Evolutionary conservation across 2,888 invertebrate genomes (phyloP), one percentile per base, ranked within the genome.

Genomic region (Noctuana brunneofusca): DNA sequence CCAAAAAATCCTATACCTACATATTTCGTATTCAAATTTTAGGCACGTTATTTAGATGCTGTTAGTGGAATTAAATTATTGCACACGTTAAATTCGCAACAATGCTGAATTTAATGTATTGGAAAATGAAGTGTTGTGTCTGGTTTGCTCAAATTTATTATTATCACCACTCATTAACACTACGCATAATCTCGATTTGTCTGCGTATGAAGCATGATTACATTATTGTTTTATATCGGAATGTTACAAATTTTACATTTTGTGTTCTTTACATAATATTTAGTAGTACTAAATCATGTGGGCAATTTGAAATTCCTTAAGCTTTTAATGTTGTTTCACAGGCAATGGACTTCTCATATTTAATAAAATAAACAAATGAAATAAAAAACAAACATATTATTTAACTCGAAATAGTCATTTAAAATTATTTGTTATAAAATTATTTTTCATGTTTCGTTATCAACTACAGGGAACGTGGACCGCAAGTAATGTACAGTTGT

Each of bases 1-100:
- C 3, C 8, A 30, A n/a, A n/a, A n/a, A n/a, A n/a, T n/a, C n/a
- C n/a, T 6, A 30, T 35, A 14, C 16, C 8, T 22, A 14, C 16
- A 12, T 16, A 35, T 52, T 22, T 20, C 20, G n/a, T 46, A 32
- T 43, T 43, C 22, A 43, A 59, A 59, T 49, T 53, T 52, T 46
- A 52, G 27, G 41, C 43, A 27, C 30, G 20, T 52, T 41, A 53
- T 59, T 53, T 52, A 53, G 53, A 59, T 43, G 14, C 35, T 32
- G 16, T 54, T 46, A 30, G 46, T 54, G 60, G 46, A 53, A 60
- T 60, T 12, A 30, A 52, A 59, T 59, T 32, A 59, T 52, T 35
- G 24, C 54, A 48, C 48, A 49, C 16, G 58, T 55, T 54, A 27
- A 62, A 62, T 55, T 62, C 55, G 55, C 27, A 35, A 55, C 38